phyloP scores from a whole-genome alignment of 92 coral and sea anemone genomes.

The Epizoanthus fatuus region DNA sequence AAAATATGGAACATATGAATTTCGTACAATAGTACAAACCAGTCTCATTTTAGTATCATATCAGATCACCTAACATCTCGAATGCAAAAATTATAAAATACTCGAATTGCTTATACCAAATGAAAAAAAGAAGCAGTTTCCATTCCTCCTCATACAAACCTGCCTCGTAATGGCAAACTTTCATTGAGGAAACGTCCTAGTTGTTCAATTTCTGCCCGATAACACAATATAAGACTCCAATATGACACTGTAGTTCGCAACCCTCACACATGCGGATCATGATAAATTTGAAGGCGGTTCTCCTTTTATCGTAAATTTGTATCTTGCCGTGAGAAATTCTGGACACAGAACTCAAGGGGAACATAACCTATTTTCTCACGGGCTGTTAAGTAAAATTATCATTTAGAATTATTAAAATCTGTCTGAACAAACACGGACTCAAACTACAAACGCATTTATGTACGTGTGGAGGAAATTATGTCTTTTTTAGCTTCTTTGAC shows the following conservation, averaged over 20 bases:
- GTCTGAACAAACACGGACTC: slow-evolving; percentile 65
- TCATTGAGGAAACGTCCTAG: not conserved
- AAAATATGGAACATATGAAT: too few species aligned
- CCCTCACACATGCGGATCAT: slow-evolving; percentile 46
- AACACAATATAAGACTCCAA: not conserved
- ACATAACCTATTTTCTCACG: slow-evolving; percentile 94
- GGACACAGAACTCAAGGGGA: slow-evolving; percentile 83
- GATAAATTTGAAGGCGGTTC: slow-evolving; percentile 70
- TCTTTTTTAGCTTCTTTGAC: not conserved
- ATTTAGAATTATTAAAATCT: slow-evolving; percentile 74
- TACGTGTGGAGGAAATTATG: slow-evolving; percentile 1
- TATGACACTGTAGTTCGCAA: not conserved
- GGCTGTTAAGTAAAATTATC: slow-evolving; percentile 86
- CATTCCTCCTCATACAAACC: slow-evolving; percentile 22
- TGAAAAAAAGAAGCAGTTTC: slow-evolving; percentile 5
- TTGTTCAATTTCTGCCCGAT: not conserved
- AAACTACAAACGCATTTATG: slow-evolving; percentile 8
- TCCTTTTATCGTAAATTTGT: slow-evolving; percentile 83
- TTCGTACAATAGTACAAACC: too few species aligned
- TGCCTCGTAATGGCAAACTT: slow-evolving; percentile 6
- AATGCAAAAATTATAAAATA: not conserved
- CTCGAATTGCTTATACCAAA: not conserved
- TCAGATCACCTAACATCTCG: not conserved
- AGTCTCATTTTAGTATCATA: too few species aligned
- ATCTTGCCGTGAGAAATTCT: slow-evolving; percentile 92